These are phyloP conservation scores for Protobothrops flavoviridis DNA, from an alignment of 2,113 vertebrate genomes.

Conservation along the genomic window DNA sequence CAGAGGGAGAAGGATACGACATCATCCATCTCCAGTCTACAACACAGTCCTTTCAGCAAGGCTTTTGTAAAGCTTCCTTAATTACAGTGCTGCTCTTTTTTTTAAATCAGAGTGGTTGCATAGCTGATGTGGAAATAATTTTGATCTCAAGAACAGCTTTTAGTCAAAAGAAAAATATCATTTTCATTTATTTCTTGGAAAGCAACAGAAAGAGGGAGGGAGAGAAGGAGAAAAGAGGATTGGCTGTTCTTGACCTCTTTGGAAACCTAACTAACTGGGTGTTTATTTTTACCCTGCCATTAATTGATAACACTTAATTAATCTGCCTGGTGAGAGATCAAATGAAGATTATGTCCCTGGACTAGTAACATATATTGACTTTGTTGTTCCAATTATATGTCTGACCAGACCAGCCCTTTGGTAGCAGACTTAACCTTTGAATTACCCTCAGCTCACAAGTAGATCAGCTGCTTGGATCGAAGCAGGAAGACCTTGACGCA, in stretches of 20 bases:
- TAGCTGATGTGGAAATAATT: slow-evolving; percentile 15
- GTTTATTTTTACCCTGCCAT: slow-evolving; percentile 76
- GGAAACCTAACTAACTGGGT: slow-evolving; percentile 66
- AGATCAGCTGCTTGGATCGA: slow-evolving; percentile 62
- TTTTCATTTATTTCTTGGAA: slow-evolving; percentile 35
- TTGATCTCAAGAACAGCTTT: not conserved
- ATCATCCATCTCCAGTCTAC: no score
- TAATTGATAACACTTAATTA: slow-evolving; percentile 86
- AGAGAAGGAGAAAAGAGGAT: not conserved
- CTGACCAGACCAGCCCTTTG: slow-evolving; percentile 64
- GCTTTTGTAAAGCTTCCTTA: not conserved
- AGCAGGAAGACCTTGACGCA: slow-evolving; percentile 68
- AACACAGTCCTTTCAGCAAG: not conserved
- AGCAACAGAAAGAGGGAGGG: slow-evolving; percentile 6
- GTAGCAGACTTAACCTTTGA: slow-evolving; percentile 75
- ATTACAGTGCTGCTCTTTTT: not conserved
- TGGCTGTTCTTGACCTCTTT: slow-evolving; percentile 57
- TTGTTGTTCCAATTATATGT: slow-evolving; percentile 75
- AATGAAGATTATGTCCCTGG: slow-evolving; percentile 72
- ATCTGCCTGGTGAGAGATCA: slow-evolving; percentile 80
- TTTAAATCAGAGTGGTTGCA: not conserved
- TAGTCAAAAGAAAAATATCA: not conserved
- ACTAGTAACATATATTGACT: slow-evolving; percentile 71
- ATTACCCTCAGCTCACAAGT: slow-evolving; percentile 67
- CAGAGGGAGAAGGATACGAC: no score